Base-by-base conservation (phyloP, 2,797 vertebrate species). In the Aldrovandia affinis region DNA sequence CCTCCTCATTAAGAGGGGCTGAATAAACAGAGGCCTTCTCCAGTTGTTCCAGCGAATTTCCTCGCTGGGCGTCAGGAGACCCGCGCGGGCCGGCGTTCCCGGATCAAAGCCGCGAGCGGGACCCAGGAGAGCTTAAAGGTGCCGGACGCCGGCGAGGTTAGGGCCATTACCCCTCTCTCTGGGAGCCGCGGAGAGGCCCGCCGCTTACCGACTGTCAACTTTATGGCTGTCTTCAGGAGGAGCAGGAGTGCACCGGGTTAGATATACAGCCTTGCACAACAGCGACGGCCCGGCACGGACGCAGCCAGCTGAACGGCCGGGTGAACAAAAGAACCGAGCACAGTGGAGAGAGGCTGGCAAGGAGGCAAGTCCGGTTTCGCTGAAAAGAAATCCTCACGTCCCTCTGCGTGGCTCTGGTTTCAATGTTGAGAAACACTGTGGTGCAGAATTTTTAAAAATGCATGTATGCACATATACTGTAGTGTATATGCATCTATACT, bases 21-120 rank as follows among this genome's bases (percentile, higher is more conserved):
- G 94, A 95, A 95, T 96, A 96, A 96, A 96, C 95, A 96, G 92
- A 91, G 94, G 95, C 94, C 94, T 94, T 95, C 55, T 96, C 94
- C 94, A 95, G 96, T 95, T 95, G 94, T 96, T 96, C 94, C 94
- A 95, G 92, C 93, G 92, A 95, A 96, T 96, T 95, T 95, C 95
- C 95, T 96, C 89, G 89, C 89, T 89, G 90, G 93, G 93, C 92
- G 92, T 95, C 94, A 93, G 92, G 94, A 95, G 95, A 96, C 93
- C 92, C 83, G 78, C 91, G 91, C n/a, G n/a, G n/a, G n/a, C 86
- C 83, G 90, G 90, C 93, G 94, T 91, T 94, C 91, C 92, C 57
- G 93, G 94, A 95, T 95, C 95, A 96, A 94, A 95, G 93, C 91
- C 90, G 83, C 61, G 90, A 89, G 85, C 0, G 18, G n/a, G 90